Base-by-base conservation (phyloP, 2,113 vertebrate genomes). In the Eulemur macaco region DNA sequence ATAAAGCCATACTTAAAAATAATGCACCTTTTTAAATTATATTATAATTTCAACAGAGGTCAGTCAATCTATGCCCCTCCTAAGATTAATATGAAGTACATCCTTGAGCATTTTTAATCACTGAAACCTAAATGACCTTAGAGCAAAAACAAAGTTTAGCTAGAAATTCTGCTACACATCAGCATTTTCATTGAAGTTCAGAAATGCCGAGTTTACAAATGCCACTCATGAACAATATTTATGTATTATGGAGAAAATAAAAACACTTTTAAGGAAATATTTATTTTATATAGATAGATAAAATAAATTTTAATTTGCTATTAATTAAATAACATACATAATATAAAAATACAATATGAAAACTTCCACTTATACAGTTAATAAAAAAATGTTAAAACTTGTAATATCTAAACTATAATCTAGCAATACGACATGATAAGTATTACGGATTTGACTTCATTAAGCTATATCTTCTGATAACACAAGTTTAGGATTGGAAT, bases 31-130 rank as follows among this genome's bases (percentile, higher is more conserved):
- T 94, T 93, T 54, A 50, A 74, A 96, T 92, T 92, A 86, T 52
- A 89, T 97, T 92, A 39, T 95, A 97, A 96, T 97, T 97, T 97
- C 50, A 81, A 14, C 37, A 81, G 69, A 97, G 98, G 97, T 97
- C 87, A 97, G 78, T 96, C 71, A 56, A 91, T 94, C 94, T 94
- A 12, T 74, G 45, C 78, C 95, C 82, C 91, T 95, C 86, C 60
- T 58, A 96, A 96, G 93, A 97, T 96, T 97, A 97, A 97, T 89
- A 93, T 50, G 58, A 95, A 97, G 50, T 80, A 52, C 77, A 96
- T 94, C 45, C 86, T 86, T 95, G 76, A 93, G 31, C 56, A 96
- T 71, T 97, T 97, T 97, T 98, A 97, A 97, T 97, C 96, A 96
- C 8, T 80, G 78, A 81, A 97, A 96, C 81, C 50, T 94, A 73